Base-by-base conservation (phyloP, 2,797 vertebrate species). In the Urophycis tenuis region DNA sequence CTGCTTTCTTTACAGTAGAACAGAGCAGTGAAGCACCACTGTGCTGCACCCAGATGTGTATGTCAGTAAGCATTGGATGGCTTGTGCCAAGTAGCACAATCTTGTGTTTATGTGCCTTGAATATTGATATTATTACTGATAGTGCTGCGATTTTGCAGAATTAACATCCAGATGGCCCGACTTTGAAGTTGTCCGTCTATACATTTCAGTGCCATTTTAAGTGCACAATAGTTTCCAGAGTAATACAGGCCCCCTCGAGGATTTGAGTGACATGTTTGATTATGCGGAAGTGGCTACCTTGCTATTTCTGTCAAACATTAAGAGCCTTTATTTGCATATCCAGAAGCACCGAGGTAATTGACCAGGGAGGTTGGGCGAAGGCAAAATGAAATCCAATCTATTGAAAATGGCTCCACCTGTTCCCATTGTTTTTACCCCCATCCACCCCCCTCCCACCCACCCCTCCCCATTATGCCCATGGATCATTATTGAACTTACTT, bases 311-410 rank as follows among this genome's bases (percentile, higher is more conserved):
- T 36, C 71, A 36, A 14, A 15, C 34, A 72, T 49, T 71, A 32
- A 29, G 53, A 19, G 75, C 78, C 32, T 78, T 72, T 6, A 74
- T 74, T 36, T 77, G 70, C 41, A 80, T 78, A 49, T 80, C 73
- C 71, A 79, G n/a, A 14, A 33, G 70, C 78, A 73, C 31, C 31
- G 1, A 29, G 45, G 71, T 36, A 45, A 22, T 1, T 25, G 71
- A 76, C 34, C 69, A n/a, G 78, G 77, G 71, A 36, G 71, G 33
- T 36, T 72, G 71, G 71, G 30, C 31, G 3, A 22, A 22, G 31
- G 32, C 2, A 60, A n/a, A 60, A n/a, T 60, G 19, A 72, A 72
- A 33, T 72, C 77, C 34, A 80, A 81, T 78, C 39, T 75, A 45
- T 75, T 29, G 14, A 67, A 34, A 81, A 36, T 80, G 64, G 34